Evolutionary conservation across 2,888 invertebrate genomes (phyloP).

Genomic region (Halictus quadricinctus): DNA sequence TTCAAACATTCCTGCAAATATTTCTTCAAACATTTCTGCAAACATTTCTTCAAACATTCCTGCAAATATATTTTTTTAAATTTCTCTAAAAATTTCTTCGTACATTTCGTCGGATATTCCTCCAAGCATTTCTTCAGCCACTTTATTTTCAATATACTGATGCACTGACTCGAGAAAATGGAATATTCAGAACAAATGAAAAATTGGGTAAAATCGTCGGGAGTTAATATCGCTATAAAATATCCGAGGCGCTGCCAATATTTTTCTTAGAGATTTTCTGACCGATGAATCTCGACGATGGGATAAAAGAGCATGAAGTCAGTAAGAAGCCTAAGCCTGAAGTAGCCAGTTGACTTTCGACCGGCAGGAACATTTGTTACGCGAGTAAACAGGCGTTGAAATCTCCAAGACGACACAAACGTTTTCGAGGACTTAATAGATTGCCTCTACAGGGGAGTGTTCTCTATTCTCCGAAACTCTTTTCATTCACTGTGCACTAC

Average conservation of each 20-base stretch:
- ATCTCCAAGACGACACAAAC: slow-evolving; percentile 7
- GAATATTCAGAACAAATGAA: neutral
- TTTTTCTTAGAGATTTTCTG: neutral
- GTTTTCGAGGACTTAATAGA: slow-evolving; percentile 7
- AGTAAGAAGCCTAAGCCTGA: neutral
- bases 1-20: no score
- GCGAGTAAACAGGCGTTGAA: slow-evolving; percentile 23
- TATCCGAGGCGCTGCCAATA: neutral
- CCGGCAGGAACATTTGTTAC: slow-evolving; percentile 19
- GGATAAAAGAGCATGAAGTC: neutral
- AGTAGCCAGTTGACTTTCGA: slow-evolving; percentile 6
- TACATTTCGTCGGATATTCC: no score
- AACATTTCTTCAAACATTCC: no score
- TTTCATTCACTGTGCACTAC: neutral
- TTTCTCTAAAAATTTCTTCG: no score
- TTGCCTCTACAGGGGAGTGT: neutral
- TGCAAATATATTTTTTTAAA: no score
- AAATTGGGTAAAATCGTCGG: neutral
- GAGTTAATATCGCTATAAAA: neutral
- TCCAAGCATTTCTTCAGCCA: no score
- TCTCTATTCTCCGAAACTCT: neutral
- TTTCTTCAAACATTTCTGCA: no score
- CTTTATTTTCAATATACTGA: no score
- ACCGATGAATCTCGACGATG: neutral
- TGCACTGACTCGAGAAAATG: no score